phyloP scores from a whole-genome alignment of 2,797 vertebrate genomes.

The Clarias fuscus region DNA sequence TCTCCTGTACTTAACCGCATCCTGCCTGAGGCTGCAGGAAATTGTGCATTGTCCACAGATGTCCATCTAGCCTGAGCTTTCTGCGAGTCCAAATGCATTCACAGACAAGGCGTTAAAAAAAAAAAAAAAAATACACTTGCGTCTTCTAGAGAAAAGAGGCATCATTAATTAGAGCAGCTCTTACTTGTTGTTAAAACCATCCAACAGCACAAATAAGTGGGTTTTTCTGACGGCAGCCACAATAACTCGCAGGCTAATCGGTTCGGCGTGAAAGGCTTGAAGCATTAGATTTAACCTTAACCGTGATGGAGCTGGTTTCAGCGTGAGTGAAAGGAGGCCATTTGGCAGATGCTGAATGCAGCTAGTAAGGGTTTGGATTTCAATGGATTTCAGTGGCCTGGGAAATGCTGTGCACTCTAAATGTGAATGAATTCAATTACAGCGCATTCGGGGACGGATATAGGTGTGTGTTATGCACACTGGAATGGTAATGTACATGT shows the following conservation, averaged over 20 bases:
- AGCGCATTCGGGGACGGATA: neutral
- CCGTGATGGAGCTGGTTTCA: neutral
- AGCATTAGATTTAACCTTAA: neutral
- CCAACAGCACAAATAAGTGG: neutral
- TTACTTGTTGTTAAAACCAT: neutral
- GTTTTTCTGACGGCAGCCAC: neutral
- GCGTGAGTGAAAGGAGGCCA: neutral
- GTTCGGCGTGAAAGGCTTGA: neutral
- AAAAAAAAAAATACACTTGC: neutral
- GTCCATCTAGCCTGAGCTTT: neutral
- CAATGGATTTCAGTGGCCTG: neutral
- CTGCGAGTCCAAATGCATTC: neutral
- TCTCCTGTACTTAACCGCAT: neutral
- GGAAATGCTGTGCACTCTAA: neutral
- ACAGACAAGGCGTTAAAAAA: neutral
- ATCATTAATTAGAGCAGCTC: neutral
- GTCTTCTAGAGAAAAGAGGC: neutral
- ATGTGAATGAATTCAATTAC: neutral
- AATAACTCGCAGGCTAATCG: neutral
- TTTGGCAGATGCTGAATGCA: constrained; percentile 14
- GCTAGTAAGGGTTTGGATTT: constrained; percentile 1
- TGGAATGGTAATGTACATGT: neutral
- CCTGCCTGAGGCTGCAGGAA: neutral
- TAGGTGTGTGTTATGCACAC: neutral
- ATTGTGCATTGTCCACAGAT: neutral